Evolutionary conservation across 1,140 invertebrate genomes (phyloP), one percentile per base, ranked within the genome.

Genomic region (Mercenaria mercenaria): DNA sequence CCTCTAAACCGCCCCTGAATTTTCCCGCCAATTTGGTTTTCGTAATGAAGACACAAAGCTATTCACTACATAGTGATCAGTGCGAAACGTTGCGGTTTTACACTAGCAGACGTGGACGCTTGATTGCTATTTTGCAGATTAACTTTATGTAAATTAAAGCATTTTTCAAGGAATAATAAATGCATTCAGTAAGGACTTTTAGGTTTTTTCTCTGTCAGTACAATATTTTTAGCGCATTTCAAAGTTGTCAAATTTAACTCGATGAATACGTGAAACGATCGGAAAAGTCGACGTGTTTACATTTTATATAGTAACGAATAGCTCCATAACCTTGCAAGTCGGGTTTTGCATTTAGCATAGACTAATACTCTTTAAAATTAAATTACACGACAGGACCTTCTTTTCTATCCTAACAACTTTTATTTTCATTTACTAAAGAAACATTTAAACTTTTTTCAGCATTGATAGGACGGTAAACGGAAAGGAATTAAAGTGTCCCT

Each of bases 201-300:
- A 8, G 32, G 10, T 1, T 8, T 67, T 67, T 8, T 29, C 13
- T 67, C 61, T n/a, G 61, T 32, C 4, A 4, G 26, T 32, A 67
- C 52, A 47, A 47, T 10, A 47, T 10, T 10, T 8, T 47, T 18
- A 47, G n/a, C 18, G 8, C 52, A 56, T 56, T 56, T 56, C 8
- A 10, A n/a, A 10, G 43, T 56, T 13, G 52, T 56, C n/a, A 13
- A 23, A 67, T 67, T 67, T 67, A 32, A 32, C 10, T 67, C 18
- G n/a, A 67, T 4, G 11, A 67, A 67, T 32, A 67, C 26, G 6
- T 18, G 61, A 67, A 67, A 29, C 32, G 26, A 11, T 37, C 18
- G 61, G 61, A 32, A 29, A 67, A 32, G 61, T n/a, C 32, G 61
- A 37, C 32, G 61, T 67, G 61, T 67, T 67, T 67, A 67, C 61